These are phyloP conservation scores for Heliothis peltigera DNA, from an alignment of 2,888 invertebrate species.

Conservation along the genomic window DNA sequence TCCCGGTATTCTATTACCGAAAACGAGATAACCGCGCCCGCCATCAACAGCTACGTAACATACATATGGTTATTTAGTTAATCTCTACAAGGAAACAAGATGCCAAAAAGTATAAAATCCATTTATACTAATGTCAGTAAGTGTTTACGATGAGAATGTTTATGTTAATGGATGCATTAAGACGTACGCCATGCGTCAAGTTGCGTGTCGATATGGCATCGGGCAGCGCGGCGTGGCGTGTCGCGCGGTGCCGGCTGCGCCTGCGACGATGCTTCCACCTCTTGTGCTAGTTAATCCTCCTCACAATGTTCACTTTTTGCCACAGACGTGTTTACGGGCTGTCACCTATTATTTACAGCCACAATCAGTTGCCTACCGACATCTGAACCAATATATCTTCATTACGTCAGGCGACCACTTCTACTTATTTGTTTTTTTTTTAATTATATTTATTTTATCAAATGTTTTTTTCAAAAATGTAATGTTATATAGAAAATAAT, in stretches of 20 bases:
- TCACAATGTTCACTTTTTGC: constrained; percentile 74
- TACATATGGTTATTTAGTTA: constrained; percentile 65
- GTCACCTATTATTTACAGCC: constrained; percentile 75
- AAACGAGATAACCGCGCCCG: constrained; percentile 85
- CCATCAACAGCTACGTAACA: constrained; percentile 72
- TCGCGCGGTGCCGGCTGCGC: constrained; percentile 51
- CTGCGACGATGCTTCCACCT: constrained; percentile 56
- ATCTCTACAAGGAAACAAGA: constrained; percentile 47
- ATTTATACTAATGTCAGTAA: constrained; percentile 67
- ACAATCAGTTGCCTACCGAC: constrained; percentile 67
- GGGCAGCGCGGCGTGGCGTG: constrained; percentile 64
- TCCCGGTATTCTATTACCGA: constrained; percentile 89
- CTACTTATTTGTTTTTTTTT: constrained; percentile 61
- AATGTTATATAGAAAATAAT: background rate
- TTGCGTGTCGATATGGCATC: constrained; percentile 84
- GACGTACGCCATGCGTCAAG: constrained; percentile 79
- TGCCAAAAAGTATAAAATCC: constrained; percentile 50
- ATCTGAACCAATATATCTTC: constrained; percentile 64
- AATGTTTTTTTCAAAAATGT: no score
- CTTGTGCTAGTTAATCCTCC: constrained; percentile 75
- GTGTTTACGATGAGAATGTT: constrained; percentile 70
- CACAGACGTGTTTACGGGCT: constrained; percentile 63
- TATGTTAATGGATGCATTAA: constrained; percentile 80
- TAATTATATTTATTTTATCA: no score
- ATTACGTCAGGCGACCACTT: constrained; percentile 62